Evolutionary conservation across 53 echinoderm and acorn worm genomes (phyloP).

Genomic region (Echinometra lucunter): DNA sequence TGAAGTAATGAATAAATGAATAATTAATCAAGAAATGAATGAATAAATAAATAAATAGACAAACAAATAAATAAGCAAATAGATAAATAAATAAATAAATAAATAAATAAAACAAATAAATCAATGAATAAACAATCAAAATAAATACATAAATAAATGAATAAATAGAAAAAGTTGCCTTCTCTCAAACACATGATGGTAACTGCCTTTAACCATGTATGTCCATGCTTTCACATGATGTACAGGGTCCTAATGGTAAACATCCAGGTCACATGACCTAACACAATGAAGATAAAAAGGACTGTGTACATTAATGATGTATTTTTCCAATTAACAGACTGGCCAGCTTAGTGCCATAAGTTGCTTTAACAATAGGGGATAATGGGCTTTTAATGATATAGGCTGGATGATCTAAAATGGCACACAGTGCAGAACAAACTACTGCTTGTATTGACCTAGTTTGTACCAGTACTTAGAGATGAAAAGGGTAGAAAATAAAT

Average conservation of each 20-base stretch:
- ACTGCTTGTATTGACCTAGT: not conserved
- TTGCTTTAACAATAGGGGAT: not conserved
- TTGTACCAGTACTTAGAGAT: not conserved
- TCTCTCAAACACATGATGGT: not conserved
- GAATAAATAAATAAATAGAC: too few species aligned
- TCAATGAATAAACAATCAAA: too few species aligned
- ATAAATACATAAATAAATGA: too few species aligned
- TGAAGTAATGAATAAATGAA: too few species aligned
- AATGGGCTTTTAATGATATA: not conserved
- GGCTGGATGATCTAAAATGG: not conserved
- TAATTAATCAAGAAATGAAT: too few species aligned
- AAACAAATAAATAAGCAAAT: too few species aligned
- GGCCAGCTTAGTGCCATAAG: not conserved
- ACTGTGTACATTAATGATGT: constrained; percentile 20
- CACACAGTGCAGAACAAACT: not conserved
- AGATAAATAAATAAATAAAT: too few species aligned
- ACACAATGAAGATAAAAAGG: not conserved
- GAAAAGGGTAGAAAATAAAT: too few species aligned
- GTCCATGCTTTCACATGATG: not conserved
- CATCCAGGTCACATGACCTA: not conserved
- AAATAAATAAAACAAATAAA: too few species aligned
- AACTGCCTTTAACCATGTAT: not conserved
- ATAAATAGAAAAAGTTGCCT: too few species aligned
- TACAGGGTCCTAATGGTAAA: not conserved
- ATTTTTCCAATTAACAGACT: not conserved